Base-by-base conservation (phyloP, 1,140 invertebrate genomes). In the Scylla paramamosain region DNA sequence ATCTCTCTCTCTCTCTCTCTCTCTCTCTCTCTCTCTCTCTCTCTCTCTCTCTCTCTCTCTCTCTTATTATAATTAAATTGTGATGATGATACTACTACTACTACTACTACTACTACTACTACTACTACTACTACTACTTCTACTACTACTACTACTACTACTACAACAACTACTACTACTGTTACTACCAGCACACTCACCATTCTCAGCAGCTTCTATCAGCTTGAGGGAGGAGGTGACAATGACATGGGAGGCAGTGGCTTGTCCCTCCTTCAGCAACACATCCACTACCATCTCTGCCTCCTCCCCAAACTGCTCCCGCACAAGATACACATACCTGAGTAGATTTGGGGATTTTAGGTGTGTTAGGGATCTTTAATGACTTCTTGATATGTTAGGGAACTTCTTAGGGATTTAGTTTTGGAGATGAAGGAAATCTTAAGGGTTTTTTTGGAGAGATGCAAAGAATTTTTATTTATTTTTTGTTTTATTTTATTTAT, bases 261-360 rank as follows among this genome's bases (percentile, higher is more conserved):
- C 97, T 95, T 97, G 98, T 0, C 98, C 98, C 96, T 97, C 97
- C 96, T 98, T 98, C 2, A 98, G 97, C 0, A 98, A 96, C 96
- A 98, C 98, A 96, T 98, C 98, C 0, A 98, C 96, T 52, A 98
- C 97, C 82, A 98, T 97, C 97, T 98, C 98, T 32, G 98, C 97
- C 91, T 98, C 97, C 96, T 97, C 97, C 4, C 98, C 98, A 97
- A 98, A 98, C 96, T 98, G 97, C n/a, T 97, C 98, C 97, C 98
- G 98, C 87, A 98, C 98, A 96, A 98, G 97, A 91, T 97, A 97
- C 52, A 98, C 97, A 95, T 97, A 98, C 77, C 97, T 98, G 91
- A 0, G 94, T 96, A 96, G 88, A 86, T 67, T 6, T 32, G 67
- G 48, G 8, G 20, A 8, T 12, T 12, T 25, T 59, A 59, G 10